phyloP scores from a whole-genome alignment of 2,797 vertebrate genomes.

The Anabacerthia variegaticeps region DNA sequence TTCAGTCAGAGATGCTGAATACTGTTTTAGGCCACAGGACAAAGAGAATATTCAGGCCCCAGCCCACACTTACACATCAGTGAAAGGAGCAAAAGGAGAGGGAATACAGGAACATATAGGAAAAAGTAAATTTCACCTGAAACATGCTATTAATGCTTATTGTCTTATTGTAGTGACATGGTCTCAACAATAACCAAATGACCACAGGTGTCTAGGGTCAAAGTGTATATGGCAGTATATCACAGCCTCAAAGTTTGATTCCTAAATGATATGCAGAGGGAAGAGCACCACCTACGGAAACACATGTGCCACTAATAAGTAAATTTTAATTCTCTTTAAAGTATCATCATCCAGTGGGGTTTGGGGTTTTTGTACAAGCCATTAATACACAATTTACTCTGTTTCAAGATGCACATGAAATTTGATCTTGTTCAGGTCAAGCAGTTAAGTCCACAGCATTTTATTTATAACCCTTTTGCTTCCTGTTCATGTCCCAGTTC shows the following conservation, averaged over 20 bases:
- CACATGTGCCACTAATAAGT: background rate
- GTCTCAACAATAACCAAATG: background rate
- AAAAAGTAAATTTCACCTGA: background rate
- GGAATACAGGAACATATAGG: accelerated
- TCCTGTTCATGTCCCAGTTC: background rate
- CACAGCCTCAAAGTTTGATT: background rate
- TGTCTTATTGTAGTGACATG: background rate
- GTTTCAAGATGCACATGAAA: background rate
- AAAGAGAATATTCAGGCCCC: background rate
- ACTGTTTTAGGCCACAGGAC: background rate
- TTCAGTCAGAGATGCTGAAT: background rate
- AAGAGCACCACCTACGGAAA: background rate
- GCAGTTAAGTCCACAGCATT: background rate
- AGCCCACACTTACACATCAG: background rate
- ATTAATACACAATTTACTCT: background rate
- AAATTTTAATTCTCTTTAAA: background rate
- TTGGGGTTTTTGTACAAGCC: background rate
- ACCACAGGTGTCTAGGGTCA: background rate
- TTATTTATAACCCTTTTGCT: background rate
- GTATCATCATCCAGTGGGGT: background rate
- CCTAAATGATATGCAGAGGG: background rate
- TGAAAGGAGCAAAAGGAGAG: background rate
- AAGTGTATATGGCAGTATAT: background rate
- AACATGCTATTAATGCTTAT: background rate
- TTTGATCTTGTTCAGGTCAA: background rate